Conservation (phyloP, 2,113 vertebrate species). For the Myotis davidii region DNA sequence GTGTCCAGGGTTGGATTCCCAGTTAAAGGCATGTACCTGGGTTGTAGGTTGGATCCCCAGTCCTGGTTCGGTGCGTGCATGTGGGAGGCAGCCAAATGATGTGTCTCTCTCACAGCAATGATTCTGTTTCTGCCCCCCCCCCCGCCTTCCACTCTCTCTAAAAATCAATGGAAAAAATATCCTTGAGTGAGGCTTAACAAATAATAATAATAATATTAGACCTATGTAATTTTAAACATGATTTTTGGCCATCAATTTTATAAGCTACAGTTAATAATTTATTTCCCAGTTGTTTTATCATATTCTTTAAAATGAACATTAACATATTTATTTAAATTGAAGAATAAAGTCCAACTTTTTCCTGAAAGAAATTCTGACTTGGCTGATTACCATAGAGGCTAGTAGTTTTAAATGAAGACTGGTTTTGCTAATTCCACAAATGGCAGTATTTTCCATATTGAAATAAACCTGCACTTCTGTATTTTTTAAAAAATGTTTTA, state of each 20-base stretch:
- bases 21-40: no score
- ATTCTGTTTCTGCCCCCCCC: no score
- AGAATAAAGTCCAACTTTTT: constrained; percentile 54
- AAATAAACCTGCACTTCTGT: not conserved
- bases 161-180: no score
- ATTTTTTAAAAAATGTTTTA: not conserved
- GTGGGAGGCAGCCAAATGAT: no score
- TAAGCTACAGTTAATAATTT: not conserved
- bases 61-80: no score
- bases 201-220: not conserved
- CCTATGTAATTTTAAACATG: not conserved
- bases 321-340: constrained; percentile 22
- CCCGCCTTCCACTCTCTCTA: no score
- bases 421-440: constrained; percentile 15
- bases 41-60: no score
- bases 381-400: not conserved
- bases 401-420: constrained; percentile 35
- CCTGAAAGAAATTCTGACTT: constrained; percentile 4
- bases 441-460: not conserved
- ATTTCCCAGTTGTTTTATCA: constrained; percentile 12
- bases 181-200: no score
- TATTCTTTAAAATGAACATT: not conserved
- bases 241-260: constrained; percentile 27
- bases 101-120: no score
- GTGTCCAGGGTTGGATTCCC: no score